A percentile compares a stretch with the other conserved stretches of the same genome.
These are phyloP conservation scores for Origma solitaria DNA, from an alignment of 2,113 vertebrate species.

Conservation along the genomic window DNA sequence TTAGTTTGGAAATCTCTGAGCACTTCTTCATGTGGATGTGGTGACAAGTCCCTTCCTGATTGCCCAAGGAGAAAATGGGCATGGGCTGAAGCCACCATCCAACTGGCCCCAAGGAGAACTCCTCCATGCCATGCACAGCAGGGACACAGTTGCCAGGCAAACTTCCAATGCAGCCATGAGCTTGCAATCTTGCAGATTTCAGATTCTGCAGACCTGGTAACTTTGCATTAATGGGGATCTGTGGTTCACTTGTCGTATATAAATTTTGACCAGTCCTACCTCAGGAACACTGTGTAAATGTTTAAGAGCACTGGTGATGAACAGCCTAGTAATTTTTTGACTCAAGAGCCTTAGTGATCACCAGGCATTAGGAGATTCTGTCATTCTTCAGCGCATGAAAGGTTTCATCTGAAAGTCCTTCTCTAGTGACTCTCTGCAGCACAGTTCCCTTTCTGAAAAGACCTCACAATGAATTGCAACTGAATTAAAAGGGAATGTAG, in stretches of 20 bases:
- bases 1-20: background rate
- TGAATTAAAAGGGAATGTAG: background rate
- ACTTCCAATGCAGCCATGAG: background rate
- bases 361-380: background rate
- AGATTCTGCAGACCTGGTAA: background rate
- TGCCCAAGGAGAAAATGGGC: background rate
- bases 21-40: background rate
- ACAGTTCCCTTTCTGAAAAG: background rate
- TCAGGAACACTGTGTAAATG: background rate
- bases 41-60: background rate
- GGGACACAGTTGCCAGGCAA: background rate
- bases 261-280: background rate
- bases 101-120: background rate
- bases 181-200: background rate
- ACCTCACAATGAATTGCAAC: background rate
- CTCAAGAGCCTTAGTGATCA: background rate
- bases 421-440: background rate
- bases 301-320: background rate
- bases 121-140: background rate
- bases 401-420: background rate
- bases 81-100: background rate
- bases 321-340: background rate
- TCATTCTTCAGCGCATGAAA: background rate
- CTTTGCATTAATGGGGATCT: background rate
- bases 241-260: background rate